A percentile compares a stretch with the other conserved stretches of the same genome.
phyloP scores from a whole-genome alignment of 1,140 invertebrate genomes.

The Caenorhabditis elegans region WBcel235 BX284606.5:2175001-2175500 shows the following conservation, averaged over 20 bases:
- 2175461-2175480: no score
- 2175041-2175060: neutral
- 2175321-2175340: neutral
- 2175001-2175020: neutral
- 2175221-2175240: neutral
- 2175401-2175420: neutral
- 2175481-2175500: no score
- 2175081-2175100: neutral
- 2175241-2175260: neutral
- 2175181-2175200: neutral
- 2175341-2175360: neutral
- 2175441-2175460: no score
- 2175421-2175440: no score
- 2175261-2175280: neutral
- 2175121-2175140: neutral
- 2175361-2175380: no score
- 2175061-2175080: neutral
- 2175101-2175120: neutral
- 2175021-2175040: neutral
- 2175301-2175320: neutral
- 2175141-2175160: neutral
- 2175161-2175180: neutral
- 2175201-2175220: neutral
- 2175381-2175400: neutral
- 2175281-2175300: neutral